A percentile compares a stretch with the other conserved stretches of the same genome.
Conservation (phyloP, 1,140 invertebrate genomes). For the Ceratina calcarata region DNA sequence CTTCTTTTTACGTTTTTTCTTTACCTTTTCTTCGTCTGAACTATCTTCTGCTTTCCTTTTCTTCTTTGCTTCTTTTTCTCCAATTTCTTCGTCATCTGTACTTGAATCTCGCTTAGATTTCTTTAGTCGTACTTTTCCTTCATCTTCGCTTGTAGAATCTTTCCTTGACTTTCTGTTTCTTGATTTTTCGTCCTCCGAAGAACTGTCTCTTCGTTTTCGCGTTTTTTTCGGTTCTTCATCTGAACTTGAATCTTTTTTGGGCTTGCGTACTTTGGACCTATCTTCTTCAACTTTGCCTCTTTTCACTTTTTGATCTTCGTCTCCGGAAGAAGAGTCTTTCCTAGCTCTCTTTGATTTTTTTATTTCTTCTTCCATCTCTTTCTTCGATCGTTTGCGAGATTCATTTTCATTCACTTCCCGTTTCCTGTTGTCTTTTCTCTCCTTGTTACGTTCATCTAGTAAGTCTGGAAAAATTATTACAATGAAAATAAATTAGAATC, state of each 20-base stretch:
- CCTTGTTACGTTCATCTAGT: conserved; percentile 72
- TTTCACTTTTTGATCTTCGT: conserved; percentile 84
- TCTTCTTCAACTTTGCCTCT: conserved; percentile 80
- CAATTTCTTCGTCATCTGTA: conserved; percentile 80
- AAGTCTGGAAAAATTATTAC: conserved; percentile 54
- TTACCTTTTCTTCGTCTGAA: conserved; percentile 85
- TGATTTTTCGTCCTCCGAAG: conserved; percentile 77
- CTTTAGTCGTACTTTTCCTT: conserved; percentile 69
- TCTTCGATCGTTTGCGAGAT: conserved; percentile 75
- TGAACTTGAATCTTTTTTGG: conserved; percentile 81
- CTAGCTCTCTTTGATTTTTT: conserved; percentile 80
- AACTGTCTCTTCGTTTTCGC: conserved; percentile 75
- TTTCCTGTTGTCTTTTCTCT: conserved; percentile 76
- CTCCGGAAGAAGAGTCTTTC: conserved; percentile 84
- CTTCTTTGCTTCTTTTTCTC: conserved; percentile 78
- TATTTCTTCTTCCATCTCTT: conserved; percentile 77
- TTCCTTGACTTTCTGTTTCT: conserved; percentile 79
- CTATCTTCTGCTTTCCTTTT: conserved; percentile 82
- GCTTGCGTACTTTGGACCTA: conserved; percentile 80
- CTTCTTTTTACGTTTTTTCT: conserved; percentile 86
- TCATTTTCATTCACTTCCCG: conserved; percentile 78
- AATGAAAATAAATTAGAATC: not conserved
- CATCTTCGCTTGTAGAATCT: conserved; percentile 79
- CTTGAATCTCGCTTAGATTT: conserved; percentile 76
- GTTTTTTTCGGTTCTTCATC: conserved; percentile 81